phyloP scores from a whole-genome alignment of 2,888 invertebrate genomes.

The Ellobium chinense region DNA sequence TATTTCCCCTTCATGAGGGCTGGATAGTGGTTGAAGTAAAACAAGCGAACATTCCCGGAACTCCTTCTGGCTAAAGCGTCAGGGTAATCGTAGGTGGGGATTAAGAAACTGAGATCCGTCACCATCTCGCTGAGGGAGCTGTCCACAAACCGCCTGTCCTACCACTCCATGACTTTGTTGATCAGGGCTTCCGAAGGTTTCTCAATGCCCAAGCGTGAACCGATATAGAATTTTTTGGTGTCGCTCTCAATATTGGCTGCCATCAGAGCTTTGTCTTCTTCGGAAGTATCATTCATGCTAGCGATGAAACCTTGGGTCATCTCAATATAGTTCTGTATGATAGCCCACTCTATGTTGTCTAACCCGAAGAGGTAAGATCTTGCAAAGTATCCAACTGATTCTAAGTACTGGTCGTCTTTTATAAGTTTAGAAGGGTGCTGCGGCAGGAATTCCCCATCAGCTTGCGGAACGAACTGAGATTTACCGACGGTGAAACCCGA shows the following conservation, averaged over 20 bases:
- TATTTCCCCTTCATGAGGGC: not conserved
- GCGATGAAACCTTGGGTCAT: not conserved
- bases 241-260: not conserved
- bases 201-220: not conserved
- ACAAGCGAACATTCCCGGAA: not conserved
- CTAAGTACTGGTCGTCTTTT: not conserved
- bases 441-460: slow-evolving; percentile 25
- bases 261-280: not conserved
- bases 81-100: slow-evolving; percentile 13
- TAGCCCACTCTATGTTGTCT: slow-evolving; percentile 3
- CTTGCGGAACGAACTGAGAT: slow-evolving; percentile 12
- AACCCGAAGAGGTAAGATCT: not conserved
- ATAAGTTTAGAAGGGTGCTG: not conserved
- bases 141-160: not conserved
- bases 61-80: not conserved
- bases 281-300: not conserved
- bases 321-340: not conserved
- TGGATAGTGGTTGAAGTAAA: slow-evolving; percentile 33
- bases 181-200: not conserved
- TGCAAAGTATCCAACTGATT: slow-evolving; percentile 7
- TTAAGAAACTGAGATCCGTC: slow-evolving; percentile 6
- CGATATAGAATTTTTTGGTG: not conserved
- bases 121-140: not conserved
- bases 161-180: not conserved
- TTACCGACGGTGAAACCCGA: not conserved